Evolutionary conservation across 2,797 vertebrate genomes (phyloP).

Genomic region (Paguma larvata): DNA sequence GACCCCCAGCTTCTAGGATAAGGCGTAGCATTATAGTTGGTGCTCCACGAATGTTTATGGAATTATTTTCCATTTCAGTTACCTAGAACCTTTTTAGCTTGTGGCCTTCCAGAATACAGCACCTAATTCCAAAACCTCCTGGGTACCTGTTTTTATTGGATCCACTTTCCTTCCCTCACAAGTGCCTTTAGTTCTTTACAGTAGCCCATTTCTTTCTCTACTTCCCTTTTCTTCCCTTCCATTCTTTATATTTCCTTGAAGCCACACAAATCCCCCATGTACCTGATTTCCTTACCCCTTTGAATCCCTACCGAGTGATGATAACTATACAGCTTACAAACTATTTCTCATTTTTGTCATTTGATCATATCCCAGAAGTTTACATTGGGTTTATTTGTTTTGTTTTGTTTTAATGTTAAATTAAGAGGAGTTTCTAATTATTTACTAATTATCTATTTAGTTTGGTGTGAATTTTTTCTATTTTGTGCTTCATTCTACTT

Average conservation of each 20-base stretch:
- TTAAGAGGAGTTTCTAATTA: constrained; percentile 63
- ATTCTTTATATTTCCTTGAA: constrained; percentile 20
- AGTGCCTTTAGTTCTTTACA: constrained; percentile 14
- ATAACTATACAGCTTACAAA: constrained; percentile 4
- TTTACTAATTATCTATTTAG: neutral
- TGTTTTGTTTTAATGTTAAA: neutral
- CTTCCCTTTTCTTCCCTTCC: neutral
- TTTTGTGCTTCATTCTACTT: constrained; percentile 13
- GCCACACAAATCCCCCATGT: neutral
- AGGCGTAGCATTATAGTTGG: neutral
- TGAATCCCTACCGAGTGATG: neutral
- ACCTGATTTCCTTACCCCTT: neutral
- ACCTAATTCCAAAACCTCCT: constrained; percentile 32
- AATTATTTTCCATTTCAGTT: constrained; percentile 37
- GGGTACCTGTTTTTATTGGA: neutral
- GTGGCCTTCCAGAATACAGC: constrained; percentile 9
- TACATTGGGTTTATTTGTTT: neutral
- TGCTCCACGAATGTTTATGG: constrained; percentile 25
- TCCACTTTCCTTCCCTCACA: neutral
- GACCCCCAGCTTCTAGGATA: neutral
- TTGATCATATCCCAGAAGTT: constrained; percentile 40
- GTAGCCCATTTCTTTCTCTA: neutral
- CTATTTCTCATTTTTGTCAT: constrained; percentile 58
- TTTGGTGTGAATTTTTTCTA: constrained; percentile 25
- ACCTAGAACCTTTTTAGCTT: constrained; percentile 1